Evolutionary conservation across 2,888 invertebrate genomes (phyloP), one percentile per base, ranked within the genome.

Genomic region (Bombyx huttoni): DNA sequence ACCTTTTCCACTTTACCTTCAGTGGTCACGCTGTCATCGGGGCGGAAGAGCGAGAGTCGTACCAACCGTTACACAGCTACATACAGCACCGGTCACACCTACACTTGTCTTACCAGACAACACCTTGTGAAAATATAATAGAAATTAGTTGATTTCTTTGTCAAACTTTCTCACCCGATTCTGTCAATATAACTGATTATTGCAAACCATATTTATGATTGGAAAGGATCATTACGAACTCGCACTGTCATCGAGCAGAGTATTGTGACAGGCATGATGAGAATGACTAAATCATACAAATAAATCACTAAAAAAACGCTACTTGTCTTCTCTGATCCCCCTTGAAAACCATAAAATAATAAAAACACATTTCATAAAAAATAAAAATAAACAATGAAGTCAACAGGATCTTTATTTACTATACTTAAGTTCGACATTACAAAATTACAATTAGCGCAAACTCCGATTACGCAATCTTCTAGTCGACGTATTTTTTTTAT

Each of bases 41-140:
- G 64, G 79, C 81, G 68, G 77, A 75, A 73, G 66, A 70, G 76
- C 77, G 78, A 76, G 72, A 70, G 76, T 58, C 62, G 81, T 81
- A 86, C 81, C 78, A 78, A 85, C 81, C 82, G 77, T 81, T 72
- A 81, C 76, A 76, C 81, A 70, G 81, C 77, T 78, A 84, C 70
- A 79, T 75, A 80, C 84, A 73, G 81, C 85, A 72, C 73, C 82
- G 75, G 74, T 78, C 87, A 85, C 87, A 87, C 87, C 87, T 88
- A 87, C 85, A 73, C 71, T 67, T 83, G 85, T 87, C 85, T 85
- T 87, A 87, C 81, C 84, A 87, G 87, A 85, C 86, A 87, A 86
- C 81, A 88, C 88, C 88, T 88, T 87, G 82, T 87, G 84, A 86
- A 87, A 87, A 85, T 85, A 87, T 86, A 88, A 87, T 75, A 87